Conservation (phyloP, 2,888 invertebrate genomes). For the Polymixis lichenea region DNA sequence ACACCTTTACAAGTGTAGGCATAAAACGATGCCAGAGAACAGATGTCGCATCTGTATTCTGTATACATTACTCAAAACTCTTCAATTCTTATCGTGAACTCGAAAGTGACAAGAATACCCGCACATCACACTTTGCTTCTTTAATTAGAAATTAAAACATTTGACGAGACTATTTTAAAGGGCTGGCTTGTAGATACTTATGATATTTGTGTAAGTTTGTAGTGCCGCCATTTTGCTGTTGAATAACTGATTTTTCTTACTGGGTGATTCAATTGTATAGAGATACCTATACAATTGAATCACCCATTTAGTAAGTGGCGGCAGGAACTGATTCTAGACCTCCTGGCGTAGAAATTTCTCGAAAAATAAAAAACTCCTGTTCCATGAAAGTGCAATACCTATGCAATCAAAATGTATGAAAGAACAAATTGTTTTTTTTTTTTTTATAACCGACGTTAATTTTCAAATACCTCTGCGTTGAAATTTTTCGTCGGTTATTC, state of each 20-base stretch:
- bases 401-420: too few relatives aligned
- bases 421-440: too few relatives aligned
- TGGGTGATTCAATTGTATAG: too few relatives aligned
- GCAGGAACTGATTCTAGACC: too few relatives aligned
- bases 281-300: too few relatives aligned
- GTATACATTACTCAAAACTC: conserved; percentile 6
- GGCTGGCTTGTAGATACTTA: background rate
- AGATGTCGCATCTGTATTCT: conserved; percentile 54
- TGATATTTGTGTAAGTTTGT: conserved; percentile 5
- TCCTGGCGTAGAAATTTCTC: too few relatives aligned
- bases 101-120: conserved; percentile 58
- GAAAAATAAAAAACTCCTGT: too few relatives aligned
- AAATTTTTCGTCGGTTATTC: too few relatives aligned
- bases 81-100: conserved; percentile 37
- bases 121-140: conserved; percentile 43
- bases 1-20: conserved; percentile 16
- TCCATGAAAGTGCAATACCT: too few relatives aligned
- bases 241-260: background rate
- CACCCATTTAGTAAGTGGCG: too few relatives aligned
- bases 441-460: too few relatives aligned
- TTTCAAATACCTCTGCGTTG: too few relatives aligned
- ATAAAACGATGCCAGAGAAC: background rate
- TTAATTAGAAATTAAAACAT: conserved; percentile 59
- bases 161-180: conserved; percentile 58
- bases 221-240: background rate